Evolutionary conservation across 1,140 invertebrate species (phyloP).

Genomic region (Drosophila nebulosa): DNA sequence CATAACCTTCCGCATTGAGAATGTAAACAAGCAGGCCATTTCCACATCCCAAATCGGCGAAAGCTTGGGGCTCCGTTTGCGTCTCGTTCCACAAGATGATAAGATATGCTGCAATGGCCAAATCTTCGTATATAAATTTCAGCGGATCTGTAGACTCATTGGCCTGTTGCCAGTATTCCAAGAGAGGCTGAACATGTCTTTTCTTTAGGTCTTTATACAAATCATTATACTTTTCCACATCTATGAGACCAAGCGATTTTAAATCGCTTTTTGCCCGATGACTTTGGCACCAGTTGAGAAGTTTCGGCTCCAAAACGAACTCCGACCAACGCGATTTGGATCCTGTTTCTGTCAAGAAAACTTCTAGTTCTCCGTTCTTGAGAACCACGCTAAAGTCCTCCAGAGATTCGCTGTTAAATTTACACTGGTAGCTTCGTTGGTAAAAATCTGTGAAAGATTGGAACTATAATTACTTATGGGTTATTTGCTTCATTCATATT

Average conservation of each 20-base stretch:
- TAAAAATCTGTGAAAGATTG: constrained; percentile 35
- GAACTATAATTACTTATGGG: too few relatives aligned
- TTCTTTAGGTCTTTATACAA: constrained; percentile 89
- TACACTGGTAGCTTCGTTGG: constrained; percentile 37
- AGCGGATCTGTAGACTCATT: constrained; percentile 95
- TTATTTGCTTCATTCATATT: too few relatives aligned
- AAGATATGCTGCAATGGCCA: constrained; percentile 96
- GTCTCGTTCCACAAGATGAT: constrained; percentile 87
- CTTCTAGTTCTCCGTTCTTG: constrained; percentile 13
- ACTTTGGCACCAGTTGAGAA: constrained; percentile 49
- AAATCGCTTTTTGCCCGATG: constrained; percentile 6
- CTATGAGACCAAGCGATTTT: constrained; percentile 86
- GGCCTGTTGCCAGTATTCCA: constrained; percentile 84
- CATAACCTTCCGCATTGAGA: constrained; percentile 90
- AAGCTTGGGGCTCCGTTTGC: constrained; percentile 82
- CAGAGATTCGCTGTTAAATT: constrained; percentile 29
- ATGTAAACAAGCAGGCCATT: constrained; percentile 97
- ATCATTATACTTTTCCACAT: constrained; percentile 86
- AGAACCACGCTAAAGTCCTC: constrained; percentile 47
- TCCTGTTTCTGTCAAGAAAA: neutral
- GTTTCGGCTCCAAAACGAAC: constrained; percentile 46
- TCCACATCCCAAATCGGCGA: constrained; percentile 97
- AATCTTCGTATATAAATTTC: constrained; percentile 98
- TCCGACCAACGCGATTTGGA: constrained; percentile 31
- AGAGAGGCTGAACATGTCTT: constrained; percentile 89